Conservation (phyloP, 2,113 vertebrate genomes). For the Eleginops maclovinus region DNA sequence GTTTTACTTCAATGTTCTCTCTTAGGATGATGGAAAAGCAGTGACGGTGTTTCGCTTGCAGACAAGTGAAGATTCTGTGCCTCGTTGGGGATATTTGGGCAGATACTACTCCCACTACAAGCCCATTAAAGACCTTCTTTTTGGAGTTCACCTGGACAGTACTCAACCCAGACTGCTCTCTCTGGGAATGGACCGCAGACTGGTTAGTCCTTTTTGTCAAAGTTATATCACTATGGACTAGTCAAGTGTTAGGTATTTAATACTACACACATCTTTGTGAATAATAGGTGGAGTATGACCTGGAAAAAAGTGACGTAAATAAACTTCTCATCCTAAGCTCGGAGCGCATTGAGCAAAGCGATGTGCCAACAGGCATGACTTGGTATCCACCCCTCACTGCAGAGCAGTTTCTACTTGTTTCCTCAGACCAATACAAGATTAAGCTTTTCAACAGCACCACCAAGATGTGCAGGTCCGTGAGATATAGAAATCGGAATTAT, state of each 20-base stretch:
- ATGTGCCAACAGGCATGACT: constrained; percentile 87
- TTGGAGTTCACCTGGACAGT: constrained; percentile 88
- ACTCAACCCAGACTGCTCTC: constrained; percentile 89
- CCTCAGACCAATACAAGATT: constrained; percentile 91
- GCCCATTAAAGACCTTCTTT: constrained; percentile 89
- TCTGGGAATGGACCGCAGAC: constrained; percentile 88
- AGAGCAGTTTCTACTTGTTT: constrained; percentile 89
- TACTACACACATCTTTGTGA: constrained; percentile 10
- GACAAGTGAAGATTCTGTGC: constrained; percentile 17
- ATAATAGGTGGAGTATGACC: constrained; percentile 92
- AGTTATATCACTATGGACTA: neutral
- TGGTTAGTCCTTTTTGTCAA: constrained; percentile 82
- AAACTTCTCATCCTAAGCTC: constrained; percentile 83
- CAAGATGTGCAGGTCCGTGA: constrained; percentile 92
- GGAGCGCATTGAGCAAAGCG: constrained; percentile 86
- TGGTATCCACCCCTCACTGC: constrained; percentile 91
- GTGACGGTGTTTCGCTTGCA: constrained; percentile 86
- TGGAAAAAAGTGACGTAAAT: constrained; percentile 81
- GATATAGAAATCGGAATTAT: neutral
- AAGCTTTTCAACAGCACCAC: constrained; percentile 91
- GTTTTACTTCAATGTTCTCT: constrained; percentile 16
- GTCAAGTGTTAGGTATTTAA: constrained; percentile 6
- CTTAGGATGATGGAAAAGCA: constrained; percentile 86
- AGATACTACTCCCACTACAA: constrained; percentile 91
- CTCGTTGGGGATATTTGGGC: constrained; percentile 87